Conservation (phyloP, 2,113 vertebrate species). For the Mus musculus region DNA sequence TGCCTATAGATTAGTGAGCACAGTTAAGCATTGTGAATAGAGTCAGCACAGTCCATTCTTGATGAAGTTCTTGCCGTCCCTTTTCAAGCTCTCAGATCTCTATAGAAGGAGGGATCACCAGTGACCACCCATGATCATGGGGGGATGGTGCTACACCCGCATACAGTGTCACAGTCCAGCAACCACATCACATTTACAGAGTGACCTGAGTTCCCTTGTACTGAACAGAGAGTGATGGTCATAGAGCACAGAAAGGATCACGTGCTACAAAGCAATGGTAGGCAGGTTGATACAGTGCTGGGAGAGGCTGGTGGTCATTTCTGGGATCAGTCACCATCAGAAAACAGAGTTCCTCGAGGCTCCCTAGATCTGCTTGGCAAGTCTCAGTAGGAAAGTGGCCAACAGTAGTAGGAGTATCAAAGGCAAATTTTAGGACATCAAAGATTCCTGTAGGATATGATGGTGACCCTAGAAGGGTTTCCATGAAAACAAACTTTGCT, state of each 20-base stretch:
- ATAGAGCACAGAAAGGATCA: background rate
- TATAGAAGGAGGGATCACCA: background rate
- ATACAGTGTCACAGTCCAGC: background rate
- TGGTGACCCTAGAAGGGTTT: background rate
- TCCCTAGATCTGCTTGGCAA: background rate
- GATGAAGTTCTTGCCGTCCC: no score
- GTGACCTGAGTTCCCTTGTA: background rate
- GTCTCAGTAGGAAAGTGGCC: background rate
- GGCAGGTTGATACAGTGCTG: background rate
- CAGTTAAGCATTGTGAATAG: background rate
- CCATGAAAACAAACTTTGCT: background rate
- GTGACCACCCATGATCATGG: background rate
- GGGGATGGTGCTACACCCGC: background rate
- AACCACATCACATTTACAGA: background rate
- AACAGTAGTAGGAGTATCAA: background rate
- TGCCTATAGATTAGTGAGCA: background rate
- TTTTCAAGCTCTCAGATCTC: background rate
- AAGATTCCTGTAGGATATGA: background rate
- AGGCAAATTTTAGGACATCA: background rate
- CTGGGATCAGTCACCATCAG: background rate
- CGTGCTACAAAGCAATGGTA: background rate
- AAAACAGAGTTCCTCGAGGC: background rate
- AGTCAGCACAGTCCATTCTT: background rate
- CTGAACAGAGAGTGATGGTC: background rate
- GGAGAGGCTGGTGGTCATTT: background rate